These are phyloP conservation scores for Pelodytes ibericus DNA, from an alignment of 2,797 vertebrate genomes.

Conservation along the genomic window DNA sequence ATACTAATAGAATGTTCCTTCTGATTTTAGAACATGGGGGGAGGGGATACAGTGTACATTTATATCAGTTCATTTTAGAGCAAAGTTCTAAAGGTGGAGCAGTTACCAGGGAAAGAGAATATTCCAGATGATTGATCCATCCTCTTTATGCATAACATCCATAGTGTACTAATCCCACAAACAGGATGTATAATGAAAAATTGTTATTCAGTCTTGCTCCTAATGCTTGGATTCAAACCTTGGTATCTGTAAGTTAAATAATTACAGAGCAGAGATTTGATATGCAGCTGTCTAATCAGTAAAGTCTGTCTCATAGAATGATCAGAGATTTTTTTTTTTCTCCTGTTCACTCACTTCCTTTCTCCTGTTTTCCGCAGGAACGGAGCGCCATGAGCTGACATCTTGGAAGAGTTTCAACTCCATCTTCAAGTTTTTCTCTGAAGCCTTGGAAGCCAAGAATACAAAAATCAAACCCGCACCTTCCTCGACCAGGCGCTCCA, in stretches of 20 bases:
- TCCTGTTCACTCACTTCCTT: not conserved
- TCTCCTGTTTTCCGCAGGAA: slow-evolving; percentile 74
- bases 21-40: no score
- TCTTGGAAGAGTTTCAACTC: slow-evolving; percentile 94
- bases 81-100: no score
- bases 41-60: no score
- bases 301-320: not conserved
- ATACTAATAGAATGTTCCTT: no score
- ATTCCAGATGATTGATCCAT: no score
- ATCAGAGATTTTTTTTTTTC: not conserved
- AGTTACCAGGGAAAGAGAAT: no score
- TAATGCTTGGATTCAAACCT: no score
- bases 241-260: not conserved
- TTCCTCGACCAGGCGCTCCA: slow-evolving; percentile 81
- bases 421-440: slow-evolving; percentile 88
- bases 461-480: slow-evolving; percentile 74
- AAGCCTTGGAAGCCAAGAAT: slow-evolving; percentile 79
- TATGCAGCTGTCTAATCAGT: not conserved
- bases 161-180: no score
- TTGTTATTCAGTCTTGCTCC: no score
- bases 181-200: no score
- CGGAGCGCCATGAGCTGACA: slow-evolving; percentile 93
- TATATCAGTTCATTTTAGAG: no score
- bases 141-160: no score
- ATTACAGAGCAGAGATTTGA: not conserved